Percentiles rank a stretch among this genome's conserved stretches.
phyloP scores from a whole-genome alignment of 2,888 invertebrate species.

The Nezara viridula region DNA sequence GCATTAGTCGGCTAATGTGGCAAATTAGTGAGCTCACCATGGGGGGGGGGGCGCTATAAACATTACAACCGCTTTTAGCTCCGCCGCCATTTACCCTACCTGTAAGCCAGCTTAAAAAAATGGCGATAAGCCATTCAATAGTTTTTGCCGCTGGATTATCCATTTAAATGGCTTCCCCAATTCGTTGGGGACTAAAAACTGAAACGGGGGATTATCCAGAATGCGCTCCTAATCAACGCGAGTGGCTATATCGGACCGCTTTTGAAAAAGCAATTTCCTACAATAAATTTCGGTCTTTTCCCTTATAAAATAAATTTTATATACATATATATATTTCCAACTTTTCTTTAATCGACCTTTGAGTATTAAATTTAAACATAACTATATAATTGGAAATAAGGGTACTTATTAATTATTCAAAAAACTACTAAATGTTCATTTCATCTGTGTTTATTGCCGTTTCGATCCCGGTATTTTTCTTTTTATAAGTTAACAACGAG shows the following conservation, averaged over 20 bases:
- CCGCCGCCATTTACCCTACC: neutral
- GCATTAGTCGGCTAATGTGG: neutral
- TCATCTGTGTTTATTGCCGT: too few species aligned
- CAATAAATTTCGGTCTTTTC: neutral
- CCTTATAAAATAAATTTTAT: neutral
- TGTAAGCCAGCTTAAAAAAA: neutral
- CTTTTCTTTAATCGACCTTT: too few species aligned
- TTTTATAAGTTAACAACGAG: too few species aligned
- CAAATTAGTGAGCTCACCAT: neutral
- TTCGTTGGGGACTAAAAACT: slow-evolving; percentile 7
- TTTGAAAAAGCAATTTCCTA: neutral
- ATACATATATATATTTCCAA: too few species aligned
- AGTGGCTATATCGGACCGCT: neutral
- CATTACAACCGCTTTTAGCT: slow-evolving; percentile 16
- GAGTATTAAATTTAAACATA: too few species aligned
- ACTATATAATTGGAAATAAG: too few species aligned
- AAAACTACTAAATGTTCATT: too few species aligned
- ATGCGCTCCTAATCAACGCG: neutral
- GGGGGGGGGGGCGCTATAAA: too few species aligned
- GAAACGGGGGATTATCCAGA: neutral
- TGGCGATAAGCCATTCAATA: neutral
- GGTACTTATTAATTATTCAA: too few species aligned
- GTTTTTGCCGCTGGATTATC: neutral
- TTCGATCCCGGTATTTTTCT: too few species aligned
- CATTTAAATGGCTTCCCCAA: slow-evolving; percentile 1